Evolutionary conservation across 2,797 vertebrate genomes (phyloP), one percentile per base, ranked within the genome.

Genomic region (Typhlichthys eigenmanni): DNA sequence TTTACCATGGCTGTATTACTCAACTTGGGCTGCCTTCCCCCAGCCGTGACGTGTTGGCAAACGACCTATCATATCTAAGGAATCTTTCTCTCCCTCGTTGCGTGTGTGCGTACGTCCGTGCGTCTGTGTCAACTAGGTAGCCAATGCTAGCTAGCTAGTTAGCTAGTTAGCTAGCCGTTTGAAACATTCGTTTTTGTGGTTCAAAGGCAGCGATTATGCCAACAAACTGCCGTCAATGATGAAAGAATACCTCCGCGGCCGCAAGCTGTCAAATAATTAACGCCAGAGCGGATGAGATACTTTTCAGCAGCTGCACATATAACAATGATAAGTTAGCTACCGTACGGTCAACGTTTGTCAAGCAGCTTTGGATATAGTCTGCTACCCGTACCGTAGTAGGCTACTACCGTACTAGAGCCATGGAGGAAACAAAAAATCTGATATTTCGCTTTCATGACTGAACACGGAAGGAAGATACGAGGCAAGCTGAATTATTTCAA

Each of bases 401-500:
- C 52, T 55, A 53, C 13, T 67, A 62, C 63, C 67, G 72, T 34
- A 11, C 59, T 1, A 16, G 32, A 62, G 67, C 79, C 72, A 54
- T 83, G 79, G 82, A 82, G 73, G 72, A 62, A 69, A 85, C 82
- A 79, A 86, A 71, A 86, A 72, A 82, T 78, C 75, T 75, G 83
- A 83, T 84, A 83, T 87, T 89, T 83, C 71, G 64, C 57, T 58
- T 72, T 66, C 29, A 24, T 55, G 64, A 81, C 71, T 88, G 85
- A 83, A 88, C 81, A 85, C 87, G 85, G 88, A 88, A 91, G 87
- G 76, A 87, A 67, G 81, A 80, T 85, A 84, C 85, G 83, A 87
- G 76, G 64, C 88, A 67, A 83, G 76, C 82, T 83, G 83, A 72
- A 76, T 65, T 60, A 48, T 24, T 29, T 82, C 84, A 80, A 82